phyloP scores from a whole-genome alignment of 2,888 invertebrate species.

The Caenorhabditis becei region DNA sequence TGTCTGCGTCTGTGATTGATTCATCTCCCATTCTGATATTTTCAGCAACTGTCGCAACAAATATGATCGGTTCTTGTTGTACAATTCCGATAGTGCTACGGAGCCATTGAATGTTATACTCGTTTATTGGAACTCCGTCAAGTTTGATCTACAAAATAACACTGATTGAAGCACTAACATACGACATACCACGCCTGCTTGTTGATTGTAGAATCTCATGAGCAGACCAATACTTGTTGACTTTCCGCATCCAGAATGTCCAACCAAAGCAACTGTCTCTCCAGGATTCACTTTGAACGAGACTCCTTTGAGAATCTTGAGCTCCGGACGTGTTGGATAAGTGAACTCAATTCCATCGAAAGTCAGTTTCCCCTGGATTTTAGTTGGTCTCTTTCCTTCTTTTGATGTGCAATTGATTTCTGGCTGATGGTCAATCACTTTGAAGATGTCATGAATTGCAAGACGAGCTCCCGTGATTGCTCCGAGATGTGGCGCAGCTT shows the following conservation, averaged over 20 bases:
- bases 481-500: conserved; percentile 89
- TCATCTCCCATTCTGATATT: conserved; percentile 83
- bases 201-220: conserved; percentile 74
- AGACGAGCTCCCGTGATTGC: conserved; percentile 89
- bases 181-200: conserved; percentile 65
- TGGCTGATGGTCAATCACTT: conserved; percentile 83
- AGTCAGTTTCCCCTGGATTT: conserved; percentile 82
- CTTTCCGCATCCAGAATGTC: conserved; percentile 78
- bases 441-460: conserved; percentile 85
- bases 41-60: conserved; percentile 81
- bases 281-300: conserved; percentile 71
- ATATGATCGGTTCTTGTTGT: conserved; percentile 83
- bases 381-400: conserved; percentile 82
- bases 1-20: conserved; percentile 72
- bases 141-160: conserved; percentile 79
- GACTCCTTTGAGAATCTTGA: conserved; percentile 76
- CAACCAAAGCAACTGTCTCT: conserved; percentile 75
- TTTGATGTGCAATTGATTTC: conserved; percentile 83
- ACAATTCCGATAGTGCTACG: conserved; percentile 83
- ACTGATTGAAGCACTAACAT: background rate
- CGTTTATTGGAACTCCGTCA: conserved; percentile 81
- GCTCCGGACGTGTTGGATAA: conserved; percentile 83
- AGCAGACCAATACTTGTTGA: conserved; percentile 74
- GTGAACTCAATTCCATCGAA: conserved; percentile 83
- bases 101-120: conserved; percentile 80